These are phyloP conservation scores for Cairina moschata DNA, from an alignment of 2,113 vertebrate species.

Conservation along the genomic window DNA sequence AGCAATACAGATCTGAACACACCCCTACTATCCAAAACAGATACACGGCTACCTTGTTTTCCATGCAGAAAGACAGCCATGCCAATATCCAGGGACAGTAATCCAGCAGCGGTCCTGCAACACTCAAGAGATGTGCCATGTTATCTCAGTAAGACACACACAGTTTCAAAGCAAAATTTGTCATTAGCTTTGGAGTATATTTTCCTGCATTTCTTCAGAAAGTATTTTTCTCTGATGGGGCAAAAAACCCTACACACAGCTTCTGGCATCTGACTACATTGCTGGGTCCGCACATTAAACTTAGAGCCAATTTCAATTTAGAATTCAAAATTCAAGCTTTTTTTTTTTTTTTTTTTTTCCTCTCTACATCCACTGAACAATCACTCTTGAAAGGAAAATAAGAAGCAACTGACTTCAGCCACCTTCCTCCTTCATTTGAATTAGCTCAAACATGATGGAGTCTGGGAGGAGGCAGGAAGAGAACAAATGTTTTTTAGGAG, in stretches of 20 bases:
- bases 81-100: background rate
- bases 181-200: background rate
- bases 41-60: background rate
- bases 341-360: no score
- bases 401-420: background rate
- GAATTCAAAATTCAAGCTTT: no score
- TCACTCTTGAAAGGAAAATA: background rate
- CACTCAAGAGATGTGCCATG: no score
- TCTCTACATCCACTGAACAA: background rate
- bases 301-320: no score
- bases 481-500: background rate
- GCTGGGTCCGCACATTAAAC: background rate
- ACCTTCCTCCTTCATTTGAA: background rate
- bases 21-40: background rate
- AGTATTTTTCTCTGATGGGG: background rate
- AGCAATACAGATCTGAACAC: background rate
- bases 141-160: no score
- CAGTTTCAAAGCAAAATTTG: no score
- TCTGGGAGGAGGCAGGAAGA: background rate
- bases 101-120: background rate
- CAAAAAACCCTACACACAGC: fast-evolving
- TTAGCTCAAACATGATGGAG: background rate
- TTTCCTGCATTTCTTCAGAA: background rate
- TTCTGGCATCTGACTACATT: background rate
- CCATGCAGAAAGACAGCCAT: background rate